Evolutionary conservation across 2,797 vertebrate species (phyloP), one percentile per base, ranked within the genome.

Genomic region (Falco biarmicus): DNA sequence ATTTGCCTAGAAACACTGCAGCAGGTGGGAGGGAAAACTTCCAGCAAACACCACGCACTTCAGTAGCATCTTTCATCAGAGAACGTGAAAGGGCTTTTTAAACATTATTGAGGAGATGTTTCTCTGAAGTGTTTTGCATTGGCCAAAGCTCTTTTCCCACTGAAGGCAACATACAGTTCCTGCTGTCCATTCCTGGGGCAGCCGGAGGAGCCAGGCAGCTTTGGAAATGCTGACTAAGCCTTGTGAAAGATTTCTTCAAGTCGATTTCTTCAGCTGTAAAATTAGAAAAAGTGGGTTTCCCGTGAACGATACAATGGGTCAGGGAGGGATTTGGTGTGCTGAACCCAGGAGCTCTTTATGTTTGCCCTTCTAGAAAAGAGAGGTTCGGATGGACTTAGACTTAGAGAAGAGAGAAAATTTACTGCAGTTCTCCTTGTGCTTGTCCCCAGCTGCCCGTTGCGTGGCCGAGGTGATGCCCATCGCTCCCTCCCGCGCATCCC

Each of bases 1-100:
- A 84, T 92, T 92, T 89, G 69, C 90, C 84, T 87, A 66, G 84
- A 80, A 90, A 90, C 68, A 26, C 37, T 56, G 56, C 65, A 32
- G 60, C 28, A 26, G 61, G 73, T 43, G 68, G 87, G 74, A 90
- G 37, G 60, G 73, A 66, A 68, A 84, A 32, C 37, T 54, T 77
- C 32, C 70, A 77, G 64, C 81, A 79, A 86, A 75, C 43, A 22
- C 37, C 25, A 15, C 21, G 69, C 32, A 2, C 69, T 73, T 87
- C 69, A 66, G 31, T 13, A 81, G 79, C 77, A 78, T 78, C 79
- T 80, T 65, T 73, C 89, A 68, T n/a, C 37, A 41, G 47, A 53
- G 75, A 75, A 48, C 8, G 13, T 56, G 65, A 29, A 80, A 86
- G n/a, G 81, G 50, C 84, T 90, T 68, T 66, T 63, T 53, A 87